A percentile compares a stretch with the other conserved stretches of the same genome.
phyloP scores from a whole-genome alignment of 2,888 invertebrate genomes.

The Prionchulus punctatus region DNA sequence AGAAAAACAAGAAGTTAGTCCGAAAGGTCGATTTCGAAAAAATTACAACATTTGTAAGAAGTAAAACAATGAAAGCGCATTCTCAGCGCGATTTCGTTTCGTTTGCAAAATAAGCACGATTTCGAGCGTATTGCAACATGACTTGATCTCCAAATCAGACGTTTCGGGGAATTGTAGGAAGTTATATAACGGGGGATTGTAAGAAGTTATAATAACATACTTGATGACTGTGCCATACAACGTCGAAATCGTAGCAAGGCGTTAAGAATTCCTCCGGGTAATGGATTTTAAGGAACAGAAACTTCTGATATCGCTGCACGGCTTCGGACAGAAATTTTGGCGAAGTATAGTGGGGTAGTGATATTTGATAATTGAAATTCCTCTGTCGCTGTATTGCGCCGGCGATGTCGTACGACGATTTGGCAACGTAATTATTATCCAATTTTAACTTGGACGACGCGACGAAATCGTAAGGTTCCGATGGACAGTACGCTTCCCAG shows the following conservation, averaged over 20 bases:
- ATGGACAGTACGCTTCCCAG: slow-evolving; percentile 7
- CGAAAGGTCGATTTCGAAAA: no score
- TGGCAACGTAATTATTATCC: slow-evolving; percentile 25
- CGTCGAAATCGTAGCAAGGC: slow-evolving; percentile 40
- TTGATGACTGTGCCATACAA: slow-evolving; percentile 41
- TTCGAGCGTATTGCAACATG: no score
- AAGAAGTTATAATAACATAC: slow-evolving; percentile 26
- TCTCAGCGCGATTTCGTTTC: no score
- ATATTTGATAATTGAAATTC: slow-evolving; percentile 39
- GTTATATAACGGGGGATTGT: no score
- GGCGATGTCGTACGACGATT: slow-evolving; percentile 33
- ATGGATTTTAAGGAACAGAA: slow-evolving; percentile 35
- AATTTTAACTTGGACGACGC: slow-evolving; percentile 24
- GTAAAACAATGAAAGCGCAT: no score
- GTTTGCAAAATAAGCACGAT: no score
- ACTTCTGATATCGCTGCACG: slow-evolving; percentile 34
- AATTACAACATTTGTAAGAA: no score
- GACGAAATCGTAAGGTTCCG: slow-evolving; percentile 31
- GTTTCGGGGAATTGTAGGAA: no score
- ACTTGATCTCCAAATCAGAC: no score
- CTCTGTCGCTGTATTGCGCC: slow-evolving; percentile 35
- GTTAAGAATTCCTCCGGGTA: slow-evolving; percentile 37
- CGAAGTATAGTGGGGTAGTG: slow-evolving; percentile 38
- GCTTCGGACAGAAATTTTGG: slow-evolving; percentile 35
- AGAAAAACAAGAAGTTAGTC: no score